Base-by-base conservation (phyloP, 1,140 invertebrate species). In the Zophobas morio region DNA sequence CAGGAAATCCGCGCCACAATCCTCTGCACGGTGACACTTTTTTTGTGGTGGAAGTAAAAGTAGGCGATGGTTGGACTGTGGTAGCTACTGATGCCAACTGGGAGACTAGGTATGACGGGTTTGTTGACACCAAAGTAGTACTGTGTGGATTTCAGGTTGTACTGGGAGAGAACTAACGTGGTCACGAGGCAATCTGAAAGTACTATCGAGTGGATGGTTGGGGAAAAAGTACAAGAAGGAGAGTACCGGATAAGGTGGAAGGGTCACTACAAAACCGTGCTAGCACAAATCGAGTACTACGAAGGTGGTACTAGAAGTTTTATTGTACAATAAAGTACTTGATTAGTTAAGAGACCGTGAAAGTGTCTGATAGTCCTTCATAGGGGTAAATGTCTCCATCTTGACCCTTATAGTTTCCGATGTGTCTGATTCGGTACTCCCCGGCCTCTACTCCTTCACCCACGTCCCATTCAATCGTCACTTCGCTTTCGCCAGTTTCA, bases 1-100 rank as follows among this genome's bases (percentile, higher is more conserved):
- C 92, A 47, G 93, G 91, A 6, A 90, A 94, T 86, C 93, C 92
- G 0, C 87, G 93, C 78, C 94, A 94, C 82, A 89, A 93, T 84
- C 81, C 92, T 8, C 88, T 88, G 87, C 88, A 91, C 60, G 91
- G 90, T 35, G 84, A 82, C 1, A 88, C 88, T 1, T 93, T 89
- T 80, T 78, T 93, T 35, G 87, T 87, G 0, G 86, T 93, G 32
- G 91, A 93, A 81, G 86, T 81, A 79, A 82, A 88, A 6, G 80
- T 76, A 0, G 75, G 83, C 8, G 81, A 86, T 49, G 84, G 86
- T 33, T 94, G 92, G 92, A 81, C 85, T 51, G 81, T 88, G 3
- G 85, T 91, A 0, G 92, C 91, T 3, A 93, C 90, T 0, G 93
- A 94, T 81, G 90, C 89, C 20, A 88, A 91, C 81, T 94, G 93